These are phyloP conservation scores for Gavialis gangeticus DNA, from an alignment of 2,113 vertebrate genomes.

Conservation along the genomic window DNA sequence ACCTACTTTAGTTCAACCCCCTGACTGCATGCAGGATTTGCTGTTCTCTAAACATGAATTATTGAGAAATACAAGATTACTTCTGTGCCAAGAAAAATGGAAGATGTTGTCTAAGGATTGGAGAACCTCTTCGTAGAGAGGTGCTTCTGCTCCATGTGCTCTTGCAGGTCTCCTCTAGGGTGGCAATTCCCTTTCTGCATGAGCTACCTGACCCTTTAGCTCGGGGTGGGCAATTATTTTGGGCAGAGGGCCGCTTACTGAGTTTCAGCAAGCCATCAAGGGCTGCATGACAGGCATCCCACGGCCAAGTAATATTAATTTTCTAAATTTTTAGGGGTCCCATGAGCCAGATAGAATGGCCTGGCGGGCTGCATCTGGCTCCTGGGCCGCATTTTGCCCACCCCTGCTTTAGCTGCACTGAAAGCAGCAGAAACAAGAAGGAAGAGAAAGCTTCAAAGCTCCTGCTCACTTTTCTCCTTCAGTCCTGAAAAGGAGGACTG, in stretches of 20 bases:
- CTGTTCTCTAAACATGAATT: not conserved
- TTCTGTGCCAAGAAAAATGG: not conserved
- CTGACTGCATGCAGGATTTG: too few relatives aligned
- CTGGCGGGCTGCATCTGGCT: too few relatives aligned
- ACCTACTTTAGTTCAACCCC: too few relatives aligned
- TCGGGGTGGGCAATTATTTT: not conserved
- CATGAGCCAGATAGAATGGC: too few relatives aligned
- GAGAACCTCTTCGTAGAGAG: not conserved
- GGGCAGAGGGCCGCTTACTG: too few relatives aligned
- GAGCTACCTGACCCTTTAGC: not conserved
- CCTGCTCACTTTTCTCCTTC: not conserved
- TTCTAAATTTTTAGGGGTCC: too few relatives aligned
- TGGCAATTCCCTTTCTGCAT: not conserved
- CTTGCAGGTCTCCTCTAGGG: not conserved
- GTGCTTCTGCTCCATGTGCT: not conserved
- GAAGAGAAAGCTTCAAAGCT: not conserved
- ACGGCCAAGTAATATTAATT: too few relatives aligned
- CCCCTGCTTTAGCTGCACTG: not conserved
- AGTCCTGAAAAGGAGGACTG: not conserved
- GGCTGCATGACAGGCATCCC: too few relatives aligned
- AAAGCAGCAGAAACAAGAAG: not conserved
- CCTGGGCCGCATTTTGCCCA: too few relatives aligned
- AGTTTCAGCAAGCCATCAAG: too few relatives aligned
- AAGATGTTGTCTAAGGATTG: not conserved
- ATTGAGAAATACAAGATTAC: not conserved